These are phyloP conservation scores for Phalera bucephala DNA, from an alignment of 2,888 invertebrate genomes.

Conservation along the genomic window DNA sequence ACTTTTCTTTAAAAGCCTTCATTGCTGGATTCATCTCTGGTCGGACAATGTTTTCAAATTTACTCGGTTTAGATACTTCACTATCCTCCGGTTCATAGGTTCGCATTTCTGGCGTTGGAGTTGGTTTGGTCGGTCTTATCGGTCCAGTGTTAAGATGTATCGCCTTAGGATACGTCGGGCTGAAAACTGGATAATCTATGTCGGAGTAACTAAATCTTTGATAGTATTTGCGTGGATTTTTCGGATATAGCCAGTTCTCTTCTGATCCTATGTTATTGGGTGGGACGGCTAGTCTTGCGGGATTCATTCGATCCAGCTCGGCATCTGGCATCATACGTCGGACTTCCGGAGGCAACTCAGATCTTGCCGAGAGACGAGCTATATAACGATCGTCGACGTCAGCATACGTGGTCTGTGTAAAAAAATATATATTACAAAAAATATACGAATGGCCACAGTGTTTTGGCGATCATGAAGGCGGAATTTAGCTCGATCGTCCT, in stretches of 20 bases:
- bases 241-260: slow-evolving; percentile 16
- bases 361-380: not conserved
- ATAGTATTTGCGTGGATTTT: not conserved
- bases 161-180: slow-evolving; percentile 22
- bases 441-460: too few relatives aligned
- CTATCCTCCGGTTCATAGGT: not conserved
- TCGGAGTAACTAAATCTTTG: not conserved
- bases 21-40: slow-evolving; percentile 9
- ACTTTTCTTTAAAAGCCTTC: slow-evolving; percentile 31
- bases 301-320: slow-evolving; percentile 2
- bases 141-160: slow-evolving; percentile 5
- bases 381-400: slow-evolving; percentile 14
- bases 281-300: slow-evolving; percentile 24
- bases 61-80: not conserved
- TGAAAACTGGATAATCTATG: slow-evolving; percentile 1
- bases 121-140: slow-evolving; percentile 4
- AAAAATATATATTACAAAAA: not conserved
- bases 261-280: not conserved
- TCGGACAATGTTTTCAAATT: too few relatives aligned
- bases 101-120: not conserved
- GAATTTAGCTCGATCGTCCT: too few relatives aligned
- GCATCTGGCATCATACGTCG: slow-evolving; percentile 22
- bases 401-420: slow-evolving; percentile 5
- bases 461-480: too few relatives aligned
- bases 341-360: slow-evolving; percentile 8